Conservation (phyloP, 23 tunicate species). For the Oikopleura dioica region DNA sequence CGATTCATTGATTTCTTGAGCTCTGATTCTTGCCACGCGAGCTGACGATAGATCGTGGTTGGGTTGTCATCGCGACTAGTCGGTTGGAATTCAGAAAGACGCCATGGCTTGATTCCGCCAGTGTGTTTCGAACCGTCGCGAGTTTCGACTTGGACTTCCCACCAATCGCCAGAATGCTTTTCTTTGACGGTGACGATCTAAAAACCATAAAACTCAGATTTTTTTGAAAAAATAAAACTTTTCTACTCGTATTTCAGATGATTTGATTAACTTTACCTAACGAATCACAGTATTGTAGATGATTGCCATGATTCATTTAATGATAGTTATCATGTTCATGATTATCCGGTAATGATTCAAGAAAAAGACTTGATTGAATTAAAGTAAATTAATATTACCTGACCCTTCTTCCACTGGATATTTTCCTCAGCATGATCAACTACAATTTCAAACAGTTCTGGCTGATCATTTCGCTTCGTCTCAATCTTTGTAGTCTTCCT, state of each 20-base stretch:
- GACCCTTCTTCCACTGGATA: neutral
- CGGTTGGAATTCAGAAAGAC: neutral
- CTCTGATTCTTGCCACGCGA: conserved; percentile 8
- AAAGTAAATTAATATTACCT: too few species aligned
- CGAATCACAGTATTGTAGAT: too few species aligned
- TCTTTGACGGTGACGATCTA: conserved; percentile 4
- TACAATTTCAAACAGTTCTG: neutral
- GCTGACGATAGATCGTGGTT: neutral
- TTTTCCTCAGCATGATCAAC: neutral
- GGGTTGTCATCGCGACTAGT: neutral
- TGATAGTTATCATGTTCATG: too few species aligned
- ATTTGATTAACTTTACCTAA: too few species aligned
- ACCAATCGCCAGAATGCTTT: conserved; percentile 1
- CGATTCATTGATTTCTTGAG: conserved; percentile 6
- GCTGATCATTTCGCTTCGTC: neutral
- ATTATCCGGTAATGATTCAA: too few species aligned
- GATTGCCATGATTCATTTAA: too few species aligned
- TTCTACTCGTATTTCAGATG: too few species aligned
- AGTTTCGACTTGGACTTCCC: conserved; percentile 11
- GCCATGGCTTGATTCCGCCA: conserved; percentile 10
- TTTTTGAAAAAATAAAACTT: too few species aligned
- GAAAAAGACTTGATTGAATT: too few species aligned
- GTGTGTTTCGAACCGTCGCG: neutral
- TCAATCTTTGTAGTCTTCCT: neutral
- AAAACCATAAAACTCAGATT: neutral